Evolutionary conservation across 2,113 vertebrate genomes (phyloP), one percentile per base, ranked within the genome.

Genomic region (Nannobrachium achirus): DNA sequence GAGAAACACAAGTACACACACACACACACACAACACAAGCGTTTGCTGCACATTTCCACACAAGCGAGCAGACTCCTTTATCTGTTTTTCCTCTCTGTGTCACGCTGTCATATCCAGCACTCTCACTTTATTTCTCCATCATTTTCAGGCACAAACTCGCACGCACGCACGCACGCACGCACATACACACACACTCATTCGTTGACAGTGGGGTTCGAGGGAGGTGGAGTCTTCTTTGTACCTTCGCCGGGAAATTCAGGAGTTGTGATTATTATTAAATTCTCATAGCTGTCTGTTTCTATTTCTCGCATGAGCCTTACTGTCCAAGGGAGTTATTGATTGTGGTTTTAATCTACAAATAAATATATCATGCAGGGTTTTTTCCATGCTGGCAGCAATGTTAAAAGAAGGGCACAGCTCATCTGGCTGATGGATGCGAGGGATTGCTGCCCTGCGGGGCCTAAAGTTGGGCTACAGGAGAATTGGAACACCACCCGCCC

Each of bases 361-460:
- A 91, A 89, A 91, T 89, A 86, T 89, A 86, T 89, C 86, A 85
- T 89, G 25, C 77, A 79, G 78, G 75, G 70, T 81, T 78, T 70
- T 79, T 70, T 75, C 62, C 56, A 58, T 69, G 81, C 81, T 86
- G 76, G 86, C 80, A 89, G 85, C 88, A 90, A 89, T 89, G 91
- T 90, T 92, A 89, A 64, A 63, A 18, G 87, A 92, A 91, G 88
- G 89, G 88, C 89, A 84, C 83, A 83, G 77, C 81, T 85, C 86
- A 81, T 87, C 86, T 89, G 78, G 78, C 71, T 84, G 86, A 84
- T 87, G 76, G 88, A 89, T 87, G 86, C 73, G 69, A 83, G 76
- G 68, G 83, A 85, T 83, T 87, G 77, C 81, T 85, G 88, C 81
- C 78, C 73, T 19, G 10, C 25, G 73, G 86, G 79, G 86, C 86